Percentiles rank a stretch among this genome's conserved stretches.
phyloP scores from a whole-genome alignment of 2,113 vertebrate genomes.

The Archocentrus centrarchus region DNA sequence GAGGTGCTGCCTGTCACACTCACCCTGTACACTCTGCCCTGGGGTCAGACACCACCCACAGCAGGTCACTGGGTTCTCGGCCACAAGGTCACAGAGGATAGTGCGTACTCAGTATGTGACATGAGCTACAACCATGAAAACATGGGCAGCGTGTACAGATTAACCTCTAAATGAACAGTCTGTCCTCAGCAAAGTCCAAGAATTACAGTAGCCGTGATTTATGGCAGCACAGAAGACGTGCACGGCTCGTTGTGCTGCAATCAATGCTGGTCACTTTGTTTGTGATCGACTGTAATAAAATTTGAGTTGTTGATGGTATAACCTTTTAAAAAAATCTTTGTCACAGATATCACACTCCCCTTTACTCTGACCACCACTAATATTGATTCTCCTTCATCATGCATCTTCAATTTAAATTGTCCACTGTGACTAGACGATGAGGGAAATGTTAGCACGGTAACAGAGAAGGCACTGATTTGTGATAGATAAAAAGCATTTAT shows the following conservation, averaged over 20 bases:
- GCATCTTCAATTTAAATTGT: slow-evolving; percentile 60
- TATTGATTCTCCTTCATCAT: slow-evolving; percentile 64
- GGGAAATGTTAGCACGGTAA: slow-evolving; percentile 68
- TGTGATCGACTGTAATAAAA: slow-evolving; percentile 38
- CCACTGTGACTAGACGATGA: slow-evolving; percentile 45
- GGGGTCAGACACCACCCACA: slow-evolving; percentile 63
- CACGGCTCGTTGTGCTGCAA: neutral
- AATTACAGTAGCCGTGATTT: slow-evolving; percentile 46
- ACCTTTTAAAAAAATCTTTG: slow-evolving; percentile 5
- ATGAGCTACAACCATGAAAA: slow-evolving; percentile 54
- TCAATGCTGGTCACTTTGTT: slow-evolving; percentile 26
- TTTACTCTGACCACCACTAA: slow-evolving; percentile 53
- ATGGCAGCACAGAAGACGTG: slow-evolving; percentile 11
- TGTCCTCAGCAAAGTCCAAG: slow-evolving; percentile 43
- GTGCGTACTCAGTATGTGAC: slow-evolving; percentile 22
- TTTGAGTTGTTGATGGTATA: slow-evolving; percentile 19
- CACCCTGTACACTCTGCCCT: slow-evolving; percentile 53
- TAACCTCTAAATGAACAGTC: slow-evolving; percentile 65
- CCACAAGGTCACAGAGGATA: slow-evolving; percentile 27
- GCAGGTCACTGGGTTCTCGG: slow-evolving; percentile 51
- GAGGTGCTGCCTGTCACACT: slow-evolving; percentile 69
- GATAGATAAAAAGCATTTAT: slow-evolving; percentile 74
- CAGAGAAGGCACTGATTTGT: slow-evolving; percentile 71
- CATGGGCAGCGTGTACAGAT: slow-evolving; percentile 62
- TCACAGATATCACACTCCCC: slow-evolving; percentile 36